A percentile compares a stretch with the other conserved stretches of the same genome.
Evolutionary conservation across 2,113 vertebrate species (phyloP).

Genomic region (Amphilophus citrinellus): DNA sequence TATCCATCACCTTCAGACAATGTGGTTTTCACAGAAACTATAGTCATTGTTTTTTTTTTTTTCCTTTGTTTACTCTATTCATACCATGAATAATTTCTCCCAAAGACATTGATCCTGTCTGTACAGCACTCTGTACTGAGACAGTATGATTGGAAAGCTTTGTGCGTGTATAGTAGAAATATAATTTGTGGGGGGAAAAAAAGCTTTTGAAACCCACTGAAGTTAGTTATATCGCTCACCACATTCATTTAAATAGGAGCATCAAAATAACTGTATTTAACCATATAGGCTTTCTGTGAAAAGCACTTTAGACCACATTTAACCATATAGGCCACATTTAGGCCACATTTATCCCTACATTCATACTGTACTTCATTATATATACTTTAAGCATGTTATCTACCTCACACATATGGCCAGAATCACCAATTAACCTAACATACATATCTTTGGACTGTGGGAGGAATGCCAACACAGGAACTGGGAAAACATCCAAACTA

Average conservation of each 20-base stretch:
- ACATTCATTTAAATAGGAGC: background rate
- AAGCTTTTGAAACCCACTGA: background rate
- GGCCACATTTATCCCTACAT: background rate
- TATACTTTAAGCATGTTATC: background rate
- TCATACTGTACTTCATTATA: background rate
- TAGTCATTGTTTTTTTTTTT: too few relatives aligned
- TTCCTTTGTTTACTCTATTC: too few relatives aligned
- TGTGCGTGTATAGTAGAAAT: background rate
- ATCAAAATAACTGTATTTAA: background rate
- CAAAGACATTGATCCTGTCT: background rate
- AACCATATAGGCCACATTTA: background rate
- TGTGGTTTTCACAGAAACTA: too few relatives aligned
- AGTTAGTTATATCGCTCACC: background rate
- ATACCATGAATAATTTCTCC: background rate
- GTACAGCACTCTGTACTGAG: background rate
- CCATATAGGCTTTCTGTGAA: too few relatives aligned
- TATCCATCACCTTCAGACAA: too few relatives aligned
- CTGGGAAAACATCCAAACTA: too few relatives aligned
- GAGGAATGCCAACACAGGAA: too few relatives aligned
- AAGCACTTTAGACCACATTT: accelerated
- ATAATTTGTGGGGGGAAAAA: background rate
- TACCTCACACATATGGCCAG: background rate
- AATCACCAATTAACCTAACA: background rate
- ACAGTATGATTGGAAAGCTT: background rate
- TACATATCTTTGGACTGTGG: too few relatives aligned